Base-by-base conservation (phyloP, 2,113 vertebrate species). In the Notarius lentiginosus region DNA sequence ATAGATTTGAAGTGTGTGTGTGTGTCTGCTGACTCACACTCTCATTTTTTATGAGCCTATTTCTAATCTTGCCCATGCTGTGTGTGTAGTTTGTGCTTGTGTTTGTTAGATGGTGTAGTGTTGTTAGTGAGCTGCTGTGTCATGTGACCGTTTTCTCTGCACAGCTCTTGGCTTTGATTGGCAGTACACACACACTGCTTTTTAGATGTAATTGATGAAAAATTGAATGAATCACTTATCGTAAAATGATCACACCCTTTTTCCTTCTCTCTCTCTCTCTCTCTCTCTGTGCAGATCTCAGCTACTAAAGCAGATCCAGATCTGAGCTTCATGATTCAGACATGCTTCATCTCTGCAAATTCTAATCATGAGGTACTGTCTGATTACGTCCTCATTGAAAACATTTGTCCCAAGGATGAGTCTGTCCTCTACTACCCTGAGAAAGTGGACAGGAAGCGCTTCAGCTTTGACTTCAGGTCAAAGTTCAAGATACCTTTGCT, bases 351-450 rank as follows among this genome's bases (percentile, higher is more conserved):
- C 90, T 98, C 98, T 79, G 93, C 95, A 0, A 90, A 95, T 91
- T 95, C 97, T 20, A 94, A 96, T 92, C 93, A 96, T 70, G 93
- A 91, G 61, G 87, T 91, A 34, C 51, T 90, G 88, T 96, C 96
- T 4, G 93, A 95, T 58, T 99, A 98, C 87, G 93, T 93, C 7
- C 95, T 99, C 90, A 98, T 99, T 80, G 96, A 98, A 94, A 99
- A 97, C 22, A 95, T 99, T 90, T 99, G 98, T 91, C 97, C 97
- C 17, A 97, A 91, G 24, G 98, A 99, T 34, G 96, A 97, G 86
- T 96, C 97, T 2, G 93, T 99, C 84, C 94, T 82, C 60, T 96
- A 95, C 94, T 96, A 96, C 88, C 94, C 91, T 63, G 93, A 91
- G 84, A 94, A 76, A 68, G 84, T 92, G 6, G 95, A 97, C 55